A percentile compares a stretch with the other conserved stretches of the same genome.
These are phyloP conservation scores for Drosophila sordidula DNA, from an alignment of 2,888 invertebrate genomes.

Conservation along the genomic window DNA sequence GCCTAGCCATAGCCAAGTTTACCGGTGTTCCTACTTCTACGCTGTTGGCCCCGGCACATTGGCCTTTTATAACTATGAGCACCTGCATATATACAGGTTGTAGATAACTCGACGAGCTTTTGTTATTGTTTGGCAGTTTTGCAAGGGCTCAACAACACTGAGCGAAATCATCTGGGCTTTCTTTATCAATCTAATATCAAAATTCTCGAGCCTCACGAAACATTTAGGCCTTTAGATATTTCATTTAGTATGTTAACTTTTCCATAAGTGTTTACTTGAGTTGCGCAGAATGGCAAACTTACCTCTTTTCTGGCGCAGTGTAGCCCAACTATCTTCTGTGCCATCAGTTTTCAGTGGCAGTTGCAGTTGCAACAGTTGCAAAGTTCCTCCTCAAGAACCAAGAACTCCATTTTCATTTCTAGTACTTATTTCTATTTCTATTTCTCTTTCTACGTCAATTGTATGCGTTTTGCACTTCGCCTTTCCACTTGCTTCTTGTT, in stretches of 20 bases:
- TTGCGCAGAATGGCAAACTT: too few species aligned
- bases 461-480: constrained; percentile 16
- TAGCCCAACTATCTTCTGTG: constrained; percentile 13
- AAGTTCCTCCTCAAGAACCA: constrained; percentile 22
- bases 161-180: not conserved
- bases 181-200: not conserved
- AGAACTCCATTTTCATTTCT: constrained; percentile 38
- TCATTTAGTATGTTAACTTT: too few species aligned
- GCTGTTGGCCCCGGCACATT: constrained; percentile 45
- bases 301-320: constrained; percentile 10
- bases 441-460: not conserved
- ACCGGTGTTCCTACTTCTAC: constrained; percentile 19
- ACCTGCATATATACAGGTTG: constrained; percentile 1
- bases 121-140: constrained; percentile 45
- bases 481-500: constrained; percentile 15
- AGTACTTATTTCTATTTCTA: constrained; percentile 16
- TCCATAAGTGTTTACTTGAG: not conserved
- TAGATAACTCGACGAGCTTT: constrained; percentile 37
- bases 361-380: constrained; percentile 27
- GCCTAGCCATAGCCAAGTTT: constrained; percentile 43
- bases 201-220: not conserved
- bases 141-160: constrained; percentile 37
- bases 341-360: constrained; percentile 8
- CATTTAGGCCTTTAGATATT: too few species aligned
- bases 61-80: constrained; percentile 33